phyloP scores from a whole-genome alignment of 2,888 invertebrate genomes.

The Leucoma salicis region DNA sequence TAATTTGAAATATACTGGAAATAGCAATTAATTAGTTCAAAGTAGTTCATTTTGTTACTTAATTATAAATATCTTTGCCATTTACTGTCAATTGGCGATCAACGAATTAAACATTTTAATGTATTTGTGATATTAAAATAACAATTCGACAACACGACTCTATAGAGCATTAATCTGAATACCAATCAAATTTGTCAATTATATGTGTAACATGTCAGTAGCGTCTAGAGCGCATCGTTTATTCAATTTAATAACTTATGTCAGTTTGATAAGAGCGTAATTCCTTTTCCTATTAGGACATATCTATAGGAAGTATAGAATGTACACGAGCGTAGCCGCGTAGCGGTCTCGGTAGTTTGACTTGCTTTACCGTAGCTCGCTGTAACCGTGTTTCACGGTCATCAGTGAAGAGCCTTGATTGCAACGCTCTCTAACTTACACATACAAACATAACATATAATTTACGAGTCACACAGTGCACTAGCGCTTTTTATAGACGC shows the following conservation, averaged over 20 bases:
- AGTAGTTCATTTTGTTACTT: not conserved
- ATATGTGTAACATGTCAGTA: slow-evolving; percentile 29
- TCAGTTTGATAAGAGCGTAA: slow-evolving; percentile 32
- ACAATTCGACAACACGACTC: slow-evolving; percentile 17
- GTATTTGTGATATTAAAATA: slow-evolving; percentile 9
- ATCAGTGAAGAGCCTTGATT: slow-evolving; percentile 64
- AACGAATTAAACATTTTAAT: slow-evolving; percentile 4
- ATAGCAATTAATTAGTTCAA: not conserved
- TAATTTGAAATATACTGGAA: not conserved
- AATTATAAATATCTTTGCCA: not conserved
- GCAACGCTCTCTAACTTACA: slow-evolving; percentile 47
- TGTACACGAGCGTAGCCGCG: slow-evolving; percentile 38
- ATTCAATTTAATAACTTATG: slow-evolving; percentile 30
- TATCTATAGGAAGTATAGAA: slow-evolving; percentile 27
- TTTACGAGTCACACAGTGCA: slow-evolving; percentile 3
- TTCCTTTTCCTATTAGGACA: slow-evolving; percentile 21
- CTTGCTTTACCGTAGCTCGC: slow-evolving; percentile 42
- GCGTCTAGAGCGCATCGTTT: slow-evolving; percentile 12
- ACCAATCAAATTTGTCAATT: slow-evolving; percentile 43
- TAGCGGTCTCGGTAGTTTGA: slow-evolving; percentile 46
- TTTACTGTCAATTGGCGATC: not conserved
- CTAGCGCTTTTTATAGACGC: not conserved
- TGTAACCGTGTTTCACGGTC: slow-evolving; percentile 65
- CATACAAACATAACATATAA: no score
- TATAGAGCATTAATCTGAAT: slow-evolving; percentile 32